These are phyloP conservation scores for Caenorhabditis parvicauda DNA, from an alignment of 2,888 invertebrate genomes.

Conservation along the genomic window DNA sequence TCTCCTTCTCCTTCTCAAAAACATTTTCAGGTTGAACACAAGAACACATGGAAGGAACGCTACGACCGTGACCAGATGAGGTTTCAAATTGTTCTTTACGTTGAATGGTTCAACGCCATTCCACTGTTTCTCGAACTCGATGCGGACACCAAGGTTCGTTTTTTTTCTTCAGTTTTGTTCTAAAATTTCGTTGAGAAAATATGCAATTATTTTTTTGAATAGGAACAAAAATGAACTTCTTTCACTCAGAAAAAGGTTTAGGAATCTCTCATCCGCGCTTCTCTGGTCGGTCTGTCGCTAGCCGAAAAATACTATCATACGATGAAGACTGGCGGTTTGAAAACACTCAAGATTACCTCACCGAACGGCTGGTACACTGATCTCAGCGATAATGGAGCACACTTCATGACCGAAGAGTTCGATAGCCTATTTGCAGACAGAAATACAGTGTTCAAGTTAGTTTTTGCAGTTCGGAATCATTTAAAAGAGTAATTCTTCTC, in stretches of 20 bases:
- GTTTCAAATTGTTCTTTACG: conserved; percentile 20
- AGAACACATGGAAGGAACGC: conserved; percentile 28
- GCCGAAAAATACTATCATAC: conserved; percentile 50
- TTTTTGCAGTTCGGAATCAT: no score
- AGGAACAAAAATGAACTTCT: not conserved
- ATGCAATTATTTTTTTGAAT: no score
- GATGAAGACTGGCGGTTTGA: conserved; percentile 34
- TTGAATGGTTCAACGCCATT: conserved; percentile 26
- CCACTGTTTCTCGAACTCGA: conserved; percentile 15
- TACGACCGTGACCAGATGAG: conserved; percentile 33
- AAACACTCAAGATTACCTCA: no score
- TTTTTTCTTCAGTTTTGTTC: no score
- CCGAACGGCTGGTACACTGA: conserved; percentile 35
- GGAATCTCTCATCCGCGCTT: no score
- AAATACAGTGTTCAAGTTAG: not conserved
- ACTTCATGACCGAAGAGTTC: conserved; percentile 18
- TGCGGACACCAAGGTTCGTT: conserved; percentile 8
- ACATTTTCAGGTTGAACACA: conserved; percentile 24
- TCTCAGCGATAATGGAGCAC: conserved; percentile 24
- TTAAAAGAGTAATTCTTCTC: conserved; percentile 4
- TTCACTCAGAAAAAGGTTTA: no score
- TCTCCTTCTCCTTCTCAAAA: not conserved
- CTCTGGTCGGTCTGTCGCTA: no score
- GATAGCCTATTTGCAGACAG: not conserved
- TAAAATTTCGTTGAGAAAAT: no score